Percentiles rank a stretch among this genome's conserved stretches.
Evolutionary conservation across 2,888 invertebrate genomes (phyloP).

Genomic region (Ennomos quercinarius): DNA sequence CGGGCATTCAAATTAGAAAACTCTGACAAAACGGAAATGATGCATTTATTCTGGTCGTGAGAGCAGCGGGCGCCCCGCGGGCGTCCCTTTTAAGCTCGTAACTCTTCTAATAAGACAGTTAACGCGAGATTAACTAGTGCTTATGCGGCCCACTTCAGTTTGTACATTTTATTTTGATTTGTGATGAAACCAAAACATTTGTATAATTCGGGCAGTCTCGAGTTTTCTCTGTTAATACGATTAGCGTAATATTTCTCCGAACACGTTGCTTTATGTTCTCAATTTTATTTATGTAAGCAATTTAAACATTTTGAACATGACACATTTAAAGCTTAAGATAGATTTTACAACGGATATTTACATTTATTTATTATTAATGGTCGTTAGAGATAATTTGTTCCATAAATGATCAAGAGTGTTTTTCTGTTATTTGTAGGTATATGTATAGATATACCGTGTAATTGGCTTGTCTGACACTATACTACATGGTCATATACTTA

Average conservation of each 20-base stretch:
- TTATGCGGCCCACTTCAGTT: constrained; percentile 70
- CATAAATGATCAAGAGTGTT: constrained; percentile 61
- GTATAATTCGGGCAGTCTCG: constrained; percentile 46
- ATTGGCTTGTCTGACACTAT: constrained; percentile 29
- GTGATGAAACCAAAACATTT: constrained; percentile 68
- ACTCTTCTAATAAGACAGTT: constrained; percentile 79
- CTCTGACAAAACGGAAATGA: constrained; percentile 77
- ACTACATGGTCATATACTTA: background rate
- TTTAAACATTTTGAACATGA: constrained; percentile 36
- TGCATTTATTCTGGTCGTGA: constrained; percentile 73
- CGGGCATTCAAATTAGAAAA: constrained; percentile 77
- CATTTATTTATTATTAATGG: constrained; percentile 45
- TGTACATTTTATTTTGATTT: constrained; percentile 78
- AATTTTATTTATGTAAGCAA: constrained; percentile 44
- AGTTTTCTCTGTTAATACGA: constrained; percentile 64
- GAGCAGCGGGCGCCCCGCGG: constrained; percentile 68
- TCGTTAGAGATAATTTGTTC: constrained; percentile 62
- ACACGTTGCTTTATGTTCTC: constrained; percentile 43
- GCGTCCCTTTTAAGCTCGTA: constrained; percentile 76
- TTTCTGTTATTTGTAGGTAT: constrained; percentile 57
- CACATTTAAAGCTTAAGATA: constrained; percentile 38
- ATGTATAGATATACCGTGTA: too few relatives aligned
- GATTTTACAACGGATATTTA: constrained; percentile 39
- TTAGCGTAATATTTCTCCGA: constrained; percentile 63
- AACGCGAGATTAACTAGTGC: constrained; percentile 74